These are phyloP conservation scores for Meloidogyne floridensis DNA, from an alignment of 1,140 invertebrate genomes.

Conservation along the genomic window DNA sequence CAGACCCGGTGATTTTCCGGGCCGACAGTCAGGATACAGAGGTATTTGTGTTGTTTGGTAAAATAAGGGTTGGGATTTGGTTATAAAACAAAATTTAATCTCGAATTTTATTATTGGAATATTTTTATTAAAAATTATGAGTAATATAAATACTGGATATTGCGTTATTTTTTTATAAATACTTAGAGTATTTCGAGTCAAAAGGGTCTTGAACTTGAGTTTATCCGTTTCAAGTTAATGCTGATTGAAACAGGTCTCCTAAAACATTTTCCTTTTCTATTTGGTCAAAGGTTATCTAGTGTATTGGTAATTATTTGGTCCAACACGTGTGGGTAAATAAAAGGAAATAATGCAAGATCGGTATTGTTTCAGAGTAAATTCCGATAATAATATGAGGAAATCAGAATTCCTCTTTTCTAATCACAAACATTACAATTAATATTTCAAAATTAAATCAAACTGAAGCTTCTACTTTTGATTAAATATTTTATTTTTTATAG, in stretches of 20 bases:
- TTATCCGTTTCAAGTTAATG: not conserved
- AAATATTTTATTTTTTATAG: not conserved
- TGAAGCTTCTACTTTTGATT: too few relatives aligned
- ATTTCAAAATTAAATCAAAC: too few relatives aligned
- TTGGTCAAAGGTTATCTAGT: not conserved
- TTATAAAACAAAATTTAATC: not conserved
- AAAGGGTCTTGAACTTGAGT: not conserved
- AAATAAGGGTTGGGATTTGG: not conserved
- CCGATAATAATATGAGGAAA: not conserved
- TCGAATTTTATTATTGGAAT: constrained; percentile 5
- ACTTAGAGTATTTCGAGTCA: not conserved
- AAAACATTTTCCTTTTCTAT: not conserved
- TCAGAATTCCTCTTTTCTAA: too few relatives aligned
- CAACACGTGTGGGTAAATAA: not conserved
- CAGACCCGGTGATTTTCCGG: constrained; percentile 36
- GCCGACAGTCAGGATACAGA: constrained; percentile 28
- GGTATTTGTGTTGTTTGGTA: constrained; percentile 22
- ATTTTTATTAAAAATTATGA: not conserved
- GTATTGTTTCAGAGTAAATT: constrained; percentile 1
- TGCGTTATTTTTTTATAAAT: not conserved
- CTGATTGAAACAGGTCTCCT: not conserved
- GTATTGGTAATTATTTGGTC: not conserved
- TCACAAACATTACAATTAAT: too few relatives aligned
- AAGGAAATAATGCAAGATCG: constrained; percentile 1
- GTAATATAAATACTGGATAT: not conserved